Evolutionary conservation across 2,888 invertebrate genomes (phyloP).

Genomic region (Omphaloscelis lunosa): DNA sequence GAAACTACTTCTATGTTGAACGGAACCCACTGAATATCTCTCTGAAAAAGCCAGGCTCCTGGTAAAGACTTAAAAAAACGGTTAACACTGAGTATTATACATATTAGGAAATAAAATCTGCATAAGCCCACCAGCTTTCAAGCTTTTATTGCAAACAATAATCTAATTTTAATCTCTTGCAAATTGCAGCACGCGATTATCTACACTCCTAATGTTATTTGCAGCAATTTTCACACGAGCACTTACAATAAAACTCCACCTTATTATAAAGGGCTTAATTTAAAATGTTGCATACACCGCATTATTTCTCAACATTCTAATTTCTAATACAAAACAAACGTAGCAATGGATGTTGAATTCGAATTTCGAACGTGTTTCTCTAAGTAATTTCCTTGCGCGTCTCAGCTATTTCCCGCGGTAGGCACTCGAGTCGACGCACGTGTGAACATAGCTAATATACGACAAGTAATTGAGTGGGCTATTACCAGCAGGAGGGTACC

Average conservation of each 20-base stretch:
- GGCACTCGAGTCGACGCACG: slow-evolving; percentile 34
- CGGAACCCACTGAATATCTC: neutral
- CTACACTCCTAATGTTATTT: slow-evolving; percentile 19
- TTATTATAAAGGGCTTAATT: slow-evolving; percentile 4
- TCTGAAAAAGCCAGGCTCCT: neutral
- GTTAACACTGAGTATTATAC: neutral
- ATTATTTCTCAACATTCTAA: too few relatives aligned
- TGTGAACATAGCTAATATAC: slow-evolving; percentile 61
- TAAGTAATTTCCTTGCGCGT: slow-evolving; percentile 42
- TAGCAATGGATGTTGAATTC: slow-evolving; percentile 18
- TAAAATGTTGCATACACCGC: neutral
- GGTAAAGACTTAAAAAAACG: neutral
- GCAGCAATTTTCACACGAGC: slow-evolving; percentile 9
- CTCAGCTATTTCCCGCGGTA: slow-evolving; percentile 44
- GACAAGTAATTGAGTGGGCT: slow-evolving; percentile 61
- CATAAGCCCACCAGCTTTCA: slow-evolving; percentile 20
- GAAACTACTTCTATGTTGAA: neutral
- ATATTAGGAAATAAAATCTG: slow-evolving; percentile 24
- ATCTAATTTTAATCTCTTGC: slow-evolving; percentile 46
- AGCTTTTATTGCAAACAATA: slow-evolving; percentile 33
- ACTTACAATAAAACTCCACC: neutral
- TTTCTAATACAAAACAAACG: neutral
- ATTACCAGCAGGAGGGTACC: slow-evolving; percentile 59
- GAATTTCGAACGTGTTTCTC: slow-evolving; percentile 14
- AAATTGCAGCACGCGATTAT: slow-evolving; percentile 26